These are phyloP conservation scores for Harpagoxenus sublaevis DNA, from an alignment of 2,888 invertebrate species.

Conservation along the genomic window DNA sequence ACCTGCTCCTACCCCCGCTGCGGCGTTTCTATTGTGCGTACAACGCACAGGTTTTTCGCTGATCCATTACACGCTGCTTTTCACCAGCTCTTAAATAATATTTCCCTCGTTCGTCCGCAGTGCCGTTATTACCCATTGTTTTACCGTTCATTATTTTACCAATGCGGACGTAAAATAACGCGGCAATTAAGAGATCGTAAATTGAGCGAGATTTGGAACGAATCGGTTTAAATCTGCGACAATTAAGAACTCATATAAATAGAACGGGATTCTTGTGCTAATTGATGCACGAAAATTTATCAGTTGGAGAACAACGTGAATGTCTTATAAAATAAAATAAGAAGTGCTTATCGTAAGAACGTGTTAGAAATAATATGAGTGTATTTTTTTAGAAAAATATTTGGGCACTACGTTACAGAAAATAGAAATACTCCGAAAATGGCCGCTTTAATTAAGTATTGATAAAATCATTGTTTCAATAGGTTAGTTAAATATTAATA, in stretches of 20 bases:
- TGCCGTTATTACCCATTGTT: constrained; percentile 24
- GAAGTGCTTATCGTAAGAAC: too few species aligned
- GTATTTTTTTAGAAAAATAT: neutral
- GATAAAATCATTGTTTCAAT: neutral
- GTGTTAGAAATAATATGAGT: neutral
- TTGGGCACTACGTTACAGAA: neutral
- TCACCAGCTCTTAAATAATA: constrained; percentile 38
- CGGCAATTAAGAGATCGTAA: constrained; percentile 42
- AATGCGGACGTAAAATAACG: constrained; percentile 11
- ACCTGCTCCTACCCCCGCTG: neutral
- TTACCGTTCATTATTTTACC: constrained; percentile 1
- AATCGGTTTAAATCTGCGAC: neutral
- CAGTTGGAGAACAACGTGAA: neutral
- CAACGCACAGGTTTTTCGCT: constrained; percentile 31
- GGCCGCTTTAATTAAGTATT: constrained; percentile 10
- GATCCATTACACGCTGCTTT: constrained; percentile 47
- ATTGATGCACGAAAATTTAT: neutral
- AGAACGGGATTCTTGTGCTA: neutral
- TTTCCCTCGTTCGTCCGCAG: neutral
- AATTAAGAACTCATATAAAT: constrained; percentile 26
- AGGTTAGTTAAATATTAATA: constrained; percentile 19
- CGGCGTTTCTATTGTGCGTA: constrained; percentile 20
- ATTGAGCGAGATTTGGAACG: neutral
- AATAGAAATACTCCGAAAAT: neutral
- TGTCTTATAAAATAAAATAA: neutral